These are phyloP conservation scores for Brachionus manjavacas DNA, from an alignment of 1,140 invertebrate species.

Conservation along the genomic window DNA sequence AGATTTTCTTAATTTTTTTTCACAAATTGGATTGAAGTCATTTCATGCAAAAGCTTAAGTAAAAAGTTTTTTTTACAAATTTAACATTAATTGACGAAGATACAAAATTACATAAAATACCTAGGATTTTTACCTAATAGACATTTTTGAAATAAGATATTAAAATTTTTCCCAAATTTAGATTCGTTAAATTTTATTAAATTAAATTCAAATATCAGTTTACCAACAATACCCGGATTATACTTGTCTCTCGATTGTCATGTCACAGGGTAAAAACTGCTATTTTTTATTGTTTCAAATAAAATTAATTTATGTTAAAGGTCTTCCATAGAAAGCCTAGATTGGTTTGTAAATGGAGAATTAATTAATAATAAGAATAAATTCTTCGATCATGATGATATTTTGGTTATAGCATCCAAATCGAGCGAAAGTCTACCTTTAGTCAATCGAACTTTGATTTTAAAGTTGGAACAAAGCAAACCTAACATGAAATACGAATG, in stretches of 20 bases:
- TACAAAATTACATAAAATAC: no score
- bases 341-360: slow-evolving; percentile 14
- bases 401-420: background rate
- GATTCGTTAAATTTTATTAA: background rate
- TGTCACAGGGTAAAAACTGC: background rate
- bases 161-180: background rate
- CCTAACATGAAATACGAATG: background rate
- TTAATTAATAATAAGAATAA: background rate
- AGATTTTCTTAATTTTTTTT: no score
- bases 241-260: background rate
- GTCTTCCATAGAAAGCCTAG: background rate
- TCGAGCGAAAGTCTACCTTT: background rate
- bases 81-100: no score
- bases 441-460: background rate
- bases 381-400: background rate
- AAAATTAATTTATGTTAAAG: background rate
- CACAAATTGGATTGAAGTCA: no score
- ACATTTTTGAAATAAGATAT: background rate
- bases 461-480: background rate
- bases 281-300: background rate
- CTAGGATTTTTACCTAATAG: no score
- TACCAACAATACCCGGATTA: background rate
- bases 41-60: no score
- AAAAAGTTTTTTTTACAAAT: no score
- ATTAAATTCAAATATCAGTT: background rate